Percentiles rank a stretch among this genome's conserved stretches.
Conservation (phyloP, 2,888 invertebrate genomes). For the Dryobota labecula region DNA sequence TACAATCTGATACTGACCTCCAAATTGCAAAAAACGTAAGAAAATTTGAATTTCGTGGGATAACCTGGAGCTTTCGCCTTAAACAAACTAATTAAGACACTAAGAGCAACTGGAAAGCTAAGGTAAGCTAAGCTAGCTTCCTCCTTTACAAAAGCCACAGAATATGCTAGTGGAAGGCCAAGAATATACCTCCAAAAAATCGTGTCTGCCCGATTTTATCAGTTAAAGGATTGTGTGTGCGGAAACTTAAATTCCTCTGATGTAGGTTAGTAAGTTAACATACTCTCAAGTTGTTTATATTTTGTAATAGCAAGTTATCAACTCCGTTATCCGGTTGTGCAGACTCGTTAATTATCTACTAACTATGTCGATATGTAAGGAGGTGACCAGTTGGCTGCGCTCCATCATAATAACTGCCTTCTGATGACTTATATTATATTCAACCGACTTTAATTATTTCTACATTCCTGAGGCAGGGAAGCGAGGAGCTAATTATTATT, state of each 20-base stretch:
- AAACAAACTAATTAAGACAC: background rate
- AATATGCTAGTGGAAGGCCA: background rate
- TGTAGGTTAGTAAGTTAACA: slow-evolving; percentile 56
- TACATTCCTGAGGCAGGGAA: slow-evolving; percentile 31
- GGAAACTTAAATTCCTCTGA: slow-evolving; percentile 52
- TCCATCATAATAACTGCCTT: slow-evolving; percentile 45
- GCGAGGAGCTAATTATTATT: slow-evolving; percentile 7
- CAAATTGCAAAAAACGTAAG: too few species aligned
- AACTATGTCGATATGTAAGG: slow-evolving; percentile 54
- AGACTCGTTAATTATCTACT: slow-evolving; percentile 57
- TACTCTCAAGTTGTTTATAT: slow-evolving; percentile 56
- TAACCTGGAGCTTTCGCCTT: too few species aligned
- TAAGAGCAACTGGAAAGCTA: background rate
- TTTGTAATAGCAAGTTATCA: slow-evolving; percentile 61
- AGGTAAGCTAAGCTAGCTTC: background rate
- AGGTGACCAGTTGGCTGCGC: slow-evolving; percentile 37
- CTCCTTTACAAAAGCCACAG: background rate
- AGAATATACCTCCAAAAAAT: background rate
- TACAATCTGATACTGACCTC: too few species aligned
- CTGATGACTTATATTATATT: slow-evolving; percentile 25
- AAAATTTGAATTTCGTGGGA: too few species aligned
- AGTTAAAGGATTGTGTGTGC: slow-evolving; percentile 2
- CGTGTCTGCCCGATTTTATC: background rate
- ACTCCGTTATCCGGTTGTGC: slow-evolving; percentile 60
- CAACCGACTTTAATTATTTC: slow-evolving; percentile 18